Percentiles rank a stretch among this genome's conserved stretches.
These are phyloP conservation scores for Eristalis pertinax DNA, from an alignment of 2,888 invertebrate species.

Conservation along the genomic window DNA sequence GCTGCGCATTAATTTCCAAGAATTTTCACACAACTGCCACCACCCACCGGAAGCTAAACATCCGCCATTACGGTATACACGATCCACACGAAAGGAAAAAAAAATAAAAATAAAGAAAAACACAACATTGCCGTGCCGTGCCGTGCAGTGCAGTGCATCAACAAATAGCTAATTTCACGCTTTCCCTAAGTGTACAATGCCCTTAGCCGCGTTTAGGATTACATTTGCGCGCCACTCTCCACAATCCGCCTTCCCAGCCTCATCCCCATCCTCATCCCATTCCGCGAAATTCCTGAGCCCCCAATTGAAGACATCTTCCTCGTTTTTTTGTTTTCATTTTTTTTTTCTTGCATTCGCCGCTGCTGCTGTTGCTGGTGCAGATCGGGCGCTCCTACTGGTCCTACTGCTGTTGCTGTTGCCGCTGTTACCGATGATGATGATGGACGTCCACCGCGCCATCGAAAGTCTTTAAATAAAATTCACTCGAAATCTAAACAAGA, in stretches of 20 bases:
- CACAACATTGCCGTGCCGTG: background rate
- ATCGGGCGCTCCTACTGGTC: background rate
- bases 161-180: conserved; percentile 30
- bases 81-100: background rate
- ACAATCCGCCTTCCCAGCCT: conserved; percentile 15
- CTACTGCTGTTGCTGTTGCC: background rate
- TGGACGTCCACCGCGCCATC: conserved; percentile 61
- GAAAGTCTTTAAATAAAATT: conserved; percentile 69
- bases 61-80: conserved; percentile 55
- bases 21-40: conserved; percentile 56
- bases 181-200: conserved; percentile 59
- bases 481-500: conserved; percentile 70
- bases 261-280: conserved; percentile 47
- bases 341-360: conserved; percentile 8
- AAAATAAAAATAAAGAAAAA: conserved; percentile 1
- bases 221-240: conserved; percentile 33
- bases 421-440: conserved; percentile 53
- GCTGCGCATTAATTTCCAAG: conserved; percentile 41
- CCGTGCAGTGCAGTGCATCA: background rate
- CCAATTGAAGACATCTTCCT: conserved; percentile 34
- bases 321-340: too few relatives aligned
- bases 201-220: conserved; percentile 67
- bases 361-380: background rate
- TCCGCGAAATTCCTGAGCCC: conserved; percentile 65
- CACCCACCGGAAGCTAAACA: conserved; percentile 69